A percentile compares a stretch with the other conserved stretches of the same genome.
These are phyloP conservation scores for Dendropsophus ebraccatus DNA, from an alignment of 2,113 vertebrate genomes.

Conservation along the genomic window DNA sequence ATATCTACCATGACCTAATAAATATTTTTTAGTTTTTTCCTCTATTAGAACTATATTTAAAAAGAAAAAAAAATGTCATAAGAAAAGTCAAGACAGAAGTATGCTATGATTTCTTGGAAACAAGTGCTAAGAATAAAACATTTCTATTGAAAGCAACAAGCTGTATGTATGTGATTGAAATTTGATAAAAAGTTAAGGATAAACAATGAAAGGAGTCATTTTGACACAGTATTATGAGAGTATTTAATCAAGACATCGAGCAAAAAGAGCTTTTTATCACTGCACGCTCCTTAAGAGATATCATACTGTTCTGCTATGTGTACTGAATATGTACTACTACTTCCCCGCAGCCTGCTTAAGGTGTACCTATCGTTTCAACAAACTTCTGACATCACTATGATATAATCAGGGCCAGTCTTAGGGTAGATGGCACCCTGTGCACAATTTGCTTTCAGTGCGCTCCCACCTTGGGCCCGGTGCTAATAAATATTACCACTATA, in stretches of 20 bases:
- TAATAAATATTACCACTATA: too few species aligned
- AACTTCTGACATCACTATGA: too few species aligned
- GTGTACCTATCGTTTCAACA: too few species aligned
- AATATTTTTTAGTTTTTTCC: neutral
- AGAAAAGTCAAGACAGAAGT: neutral
- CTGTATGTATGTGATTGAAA: conserved; percentile 5
- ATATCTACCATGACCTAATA: neutral
- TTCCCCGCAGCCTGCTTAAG: too few species aligned
- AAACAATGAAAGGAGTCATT: neutral
- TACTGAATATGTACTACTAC: too few species aligned
- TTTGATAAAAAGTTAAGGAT: neutral
- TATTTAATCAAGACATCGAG: too few species aligned
- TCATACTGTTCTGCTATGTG: too few species aligned
- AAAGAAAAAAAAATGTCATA: neutral
- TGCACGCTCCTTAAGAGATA: neutral
- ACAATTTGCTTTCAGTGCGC: too few species aligned
- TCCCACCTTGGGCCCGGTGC: too few species aligned
- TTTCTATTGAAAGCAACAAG: conserved; percentile 8
- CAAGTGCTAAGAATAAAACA: conserved; percentile 5
- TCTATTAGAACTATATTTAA: neutral
- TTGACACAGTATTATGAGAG: neutral
- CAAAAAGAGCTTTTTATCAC: too few species aligned
- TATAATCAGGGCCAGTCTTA: too few species aligned
- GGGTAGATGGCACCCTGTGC: too few species aligned
- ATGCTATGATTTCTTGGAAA: neutral